Conservation (phyloP, 2,113 vertebrate species). For the Cyprinodon variegatus region DNA sequence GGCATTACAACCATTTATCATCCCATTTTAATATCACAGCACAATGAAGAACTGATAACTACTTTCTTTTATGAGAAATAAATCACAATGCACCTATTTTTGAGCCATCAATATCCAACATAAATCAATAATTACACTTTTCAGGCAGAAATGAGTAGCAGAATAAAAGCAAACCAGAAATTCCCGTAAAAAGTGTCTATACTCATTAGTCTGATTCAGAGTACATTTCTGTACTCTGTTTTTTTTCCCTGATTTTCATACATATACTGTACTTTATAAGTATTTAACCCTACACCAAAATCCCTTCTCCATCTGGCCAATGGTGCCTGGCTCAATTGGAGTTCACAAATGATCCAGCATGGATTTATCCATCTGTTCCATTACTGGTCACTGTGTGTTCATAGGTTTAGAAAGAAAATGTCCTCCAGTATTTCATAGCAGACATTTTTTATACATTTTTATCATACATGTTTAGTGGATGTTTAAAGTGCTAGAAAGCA, state of each 20-base stretch:
- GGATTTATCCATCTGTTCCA: not conserved
- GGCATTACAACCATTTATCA: no score
- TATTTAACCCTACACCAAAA: not conserved
- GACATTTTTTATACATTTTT: not conserved
- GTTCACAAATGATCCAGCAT: not conserved
- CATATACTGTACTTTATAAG: not conserved
- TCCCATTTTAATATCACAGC: no score
- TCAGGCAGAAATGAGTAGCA: no score
- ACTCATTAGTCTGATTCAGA: not conserved
- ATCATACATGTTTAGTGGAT: not conserved
- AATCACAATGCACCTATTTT: no score
- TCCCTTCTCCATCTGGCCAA: not conserved
- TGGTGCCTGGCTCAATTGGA: not conserved
- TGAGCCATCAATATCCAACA: no score
- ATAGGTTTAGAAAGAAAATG: not conserved
- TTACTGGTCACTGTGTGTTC: not conserved
- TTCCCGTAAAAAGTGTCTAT: no score
- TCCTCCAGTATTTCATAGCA: not conserved
- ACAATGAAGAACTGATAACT: no score
- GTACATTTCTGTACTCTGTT: not conserved
- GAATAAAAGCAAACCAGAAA: no score
- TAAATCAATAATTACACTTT: no score
- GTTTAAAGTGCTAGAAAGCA: no score
- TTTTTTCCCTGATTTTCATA: not conserved
- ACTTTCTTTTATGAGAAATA: no score